These are phyloP conservation scores for Leptinotarsa tumamoca DNA, from an alignment of 2,888 invertebrate genomes.

Conservation along the genomic window DNA sequence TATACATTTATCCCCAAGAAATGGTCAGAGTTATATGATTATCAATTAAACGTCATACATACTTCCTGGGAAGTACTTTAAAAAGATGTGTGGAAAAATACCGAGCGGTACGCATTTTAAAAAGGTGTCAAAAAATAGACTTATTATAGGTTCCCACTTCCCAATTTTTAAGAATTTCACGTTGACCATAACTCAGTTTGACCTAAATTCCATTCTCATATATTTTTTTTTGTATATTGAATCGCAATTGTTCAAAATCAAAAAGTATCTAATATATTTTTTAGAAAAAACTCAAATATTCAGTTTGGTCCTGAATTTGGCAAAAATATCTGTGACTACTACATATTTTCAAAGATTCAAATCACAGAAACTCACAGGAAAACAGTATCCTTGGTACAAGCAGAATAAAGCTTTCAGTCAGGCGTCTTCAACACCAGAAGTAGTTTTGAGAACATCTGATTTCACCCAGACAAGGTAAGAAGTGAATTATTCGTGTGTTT, in stretches of 20 bases:
- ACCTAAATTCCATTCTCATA: no score
- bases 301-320: slow-evolving; percentile 75
- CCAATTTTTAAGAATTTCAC: not conserved
- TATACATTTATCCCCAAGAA: no score
- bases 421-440: slow-evolving; percentile 32
- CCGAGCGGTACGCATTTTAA: no score
- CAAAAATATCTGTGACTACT: slow-evolving; percentile 78
- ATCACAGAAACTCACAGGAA: slow-evolving; percentile 79
- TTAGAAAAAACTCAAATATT: slow-evolving; percentile 77
- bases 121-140: no score
- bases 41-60: no score
- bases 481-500: not conserved
- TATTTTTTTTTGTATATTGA: no score
- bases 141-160: no score
- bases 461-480: slow-evolving; percentile 35
- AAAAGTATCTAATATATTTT: slow-evolving; percentile 43
- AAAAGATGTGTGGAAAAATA: no score
- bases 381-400: slow-evolving; percentile 79
- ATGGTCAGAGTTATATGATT: no score
- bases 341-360: slow-evolving; percentile 82
- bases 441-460: slow-evolving; percentile 41
- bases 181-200: no score
- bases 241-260: no score
- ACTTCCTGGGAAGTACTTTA: no score
- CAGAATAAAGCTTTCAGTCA: slow-evolving; percentile 39